Base-by-base conservation (phyloP, 2,888 invertebrate species). In the Pelosia muscerda region DNA sequence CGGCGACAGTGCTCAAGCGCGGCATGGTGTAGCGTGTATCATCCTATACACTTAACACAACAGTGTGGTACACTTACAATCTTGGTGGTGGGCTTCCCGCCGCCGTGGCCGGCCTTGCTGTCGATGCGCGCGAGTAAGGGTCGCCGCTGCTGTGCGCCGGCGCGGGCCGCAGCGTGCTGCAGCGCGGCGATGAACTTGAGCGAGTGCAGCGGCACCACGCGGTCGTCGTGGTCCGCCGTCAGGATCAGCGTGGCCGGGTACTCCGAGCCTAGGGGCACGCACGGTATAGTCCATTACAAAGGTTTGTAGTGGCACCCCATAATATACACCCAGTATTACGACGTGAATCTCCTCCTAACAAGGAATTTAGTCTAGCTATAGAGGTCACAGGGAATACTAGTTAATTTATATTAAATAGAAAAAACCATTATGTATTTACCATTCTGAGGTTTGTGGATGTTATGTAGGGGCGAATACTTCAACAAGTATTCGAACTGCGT, bases 191-290 rank as follows among this genome's bases (percentile, higher is more conserved):
- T 97, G 92, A 97, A 98, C 94, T 99, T 99, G 60, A 99, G 96
- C 72, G 99, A 99, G 95, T 99, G 99, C 77, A 99, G 96, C 63
- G 99, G 99, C 77, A 99, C 99, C 75, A 99, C 99, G 80, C 99
- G 97, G 95, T 99, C 99, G 95, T 99, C 99, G 93, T 99, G 99
- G 95, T 99, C 99, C 25, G 98, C 99, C n/a, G 99, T 99, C 80
- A 98, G 94, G 72, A 99, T 96, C 75, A 99, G 95, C 25, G 97
- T 97, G 23, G 99, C 97, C 9, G 99, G 99, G 95, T 99, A 99
- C 92, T 98, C 97, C 13, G 89, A 88, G 10, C 90, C 82, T 81
- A n/a, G 54, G 13, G 11, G 11, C 3, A 6, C 2, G 49, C 2
- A 22, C n/a, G 42, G 23, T n/a, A 61, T 15, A 62, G 8, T 31